Evolutionary conservation across 2,797 vertebrate species (phyloP), one percentile per base, ranked within the genome.

Genomic region (Hypotaenidia okinawae): DNA sequence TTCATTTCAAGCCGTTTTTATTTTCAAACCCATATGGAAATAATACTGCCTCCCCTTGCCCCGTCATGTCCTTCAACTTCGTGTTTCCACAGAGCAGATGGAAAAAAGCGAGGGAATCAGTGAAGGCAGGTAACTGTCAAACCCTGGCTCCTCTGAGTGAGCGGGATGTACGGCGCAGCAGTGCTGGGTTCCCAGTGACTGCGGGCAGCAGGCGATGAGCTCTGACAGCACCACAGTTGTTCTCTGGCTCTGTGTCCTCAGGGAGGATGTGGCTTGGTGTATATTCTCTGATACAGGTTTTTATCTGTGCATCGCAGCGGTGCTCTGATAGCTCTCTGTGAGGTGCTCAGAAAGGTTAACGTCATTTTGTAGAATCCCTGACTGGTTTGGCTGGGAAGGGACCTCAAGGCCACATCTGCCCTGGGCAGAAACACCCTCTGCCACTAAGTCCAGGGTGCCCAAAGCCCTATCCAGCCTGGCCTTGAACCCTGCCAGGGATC

Each of bases 11-110:
- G 49, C 66, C 76, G 69, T 89, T 89, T 90, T 66, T 24, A 55
- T 92, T 96, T 95, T 62, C 81, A 87, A 83, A 61, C 16, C 49
- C 93, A 89, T 82, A 64, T 95, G 90, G 96, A 96, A 96, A 90
- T 78, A 94, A 96, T 96, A 81, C 39, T 55, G 49, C 61, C 22
- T 49, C 2, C 6, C 9, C 3, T 22, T 3, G n/a, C 0, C 58
- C 52, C 5, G 6, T 61, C 51, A 4, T 92, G 93, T 94, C 75
- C 91, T 83, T 96, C 89, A 82, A 23, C 64, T 93, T n/a, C 15
- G 37, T 30, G 35, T 93, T 95, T 76, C 82, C 64, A 37, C 4
- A 3, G 63, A 91, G 81, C 83, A 94, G 92, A 94, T 92, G 87
- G 63, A 43, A 77, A 89, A 94, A 92, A 94, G 87, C 6, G 49